Conservation (phyloP, 1,140 invertebrate species). For the Microplitis demolitor region DNA sequence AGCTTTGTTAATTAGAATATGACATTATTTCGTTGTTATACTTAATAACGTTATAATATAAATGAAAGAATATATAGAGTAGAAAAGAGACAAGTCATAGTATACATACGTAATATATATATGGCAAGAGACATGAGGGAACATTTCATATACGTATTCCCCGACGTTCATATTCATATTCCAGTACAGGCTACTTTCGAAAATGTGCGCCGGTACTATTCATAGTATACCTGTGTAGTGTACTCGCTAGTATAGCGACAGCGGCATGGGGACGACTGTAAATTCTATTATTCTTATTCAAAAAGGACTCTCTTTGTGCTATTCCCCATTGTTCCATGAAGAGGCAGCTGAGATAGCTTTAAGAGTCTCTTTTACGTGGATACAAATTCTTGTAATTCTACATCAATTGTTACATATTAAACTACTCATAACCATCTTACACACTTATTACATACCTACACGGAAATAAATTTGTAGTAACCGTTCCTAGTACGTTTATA, state of each 20-base stretch:
- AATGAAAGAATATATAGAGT: slow-evolving; percentile 7
- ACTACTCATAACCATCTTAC: neutral
- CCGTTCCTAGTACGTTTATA: too few species aligned
- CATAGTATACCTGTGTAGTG: too few species aligned
- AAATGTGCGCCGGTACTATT: neutral
- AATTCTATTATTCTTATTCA: slow-evolving; percentile 36
- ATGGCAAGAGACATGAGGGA: neutral
- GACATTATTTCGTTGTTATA: neutral
- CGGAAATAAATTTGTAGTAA: too few species aligned
- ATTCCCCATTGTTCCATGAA: slow-evolving; percentile 28
- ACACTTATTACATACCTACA: too few species aligned
- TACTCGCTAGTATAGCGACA: neutral
- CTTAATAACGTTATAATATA: neutral
- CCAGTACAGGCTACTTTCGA: slow-evolving; percentile 11
- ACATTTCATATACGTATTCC: slow-evolving; percentile 11
- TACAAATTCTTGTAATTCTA: neutral
- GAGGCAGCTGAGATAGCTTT: slow-evolving; percentile 8
- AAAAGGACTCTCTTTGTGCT: slow-evolving; percentile 31
- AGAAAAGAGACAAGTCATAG: neutral
- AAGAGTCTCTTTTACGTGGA: neutral
- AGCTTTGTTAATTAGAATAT: neutral
- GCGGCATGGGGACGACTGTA: slow-evolving; percentile 18
- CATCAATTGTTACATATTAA: neutral
- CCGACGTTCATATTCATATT: slow-evolving; percentile 20
- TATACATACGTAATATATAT: neutral